Conservation (phyloP, 2,888 invertebrate genomes). For the Andrena bicolor region DNA sequence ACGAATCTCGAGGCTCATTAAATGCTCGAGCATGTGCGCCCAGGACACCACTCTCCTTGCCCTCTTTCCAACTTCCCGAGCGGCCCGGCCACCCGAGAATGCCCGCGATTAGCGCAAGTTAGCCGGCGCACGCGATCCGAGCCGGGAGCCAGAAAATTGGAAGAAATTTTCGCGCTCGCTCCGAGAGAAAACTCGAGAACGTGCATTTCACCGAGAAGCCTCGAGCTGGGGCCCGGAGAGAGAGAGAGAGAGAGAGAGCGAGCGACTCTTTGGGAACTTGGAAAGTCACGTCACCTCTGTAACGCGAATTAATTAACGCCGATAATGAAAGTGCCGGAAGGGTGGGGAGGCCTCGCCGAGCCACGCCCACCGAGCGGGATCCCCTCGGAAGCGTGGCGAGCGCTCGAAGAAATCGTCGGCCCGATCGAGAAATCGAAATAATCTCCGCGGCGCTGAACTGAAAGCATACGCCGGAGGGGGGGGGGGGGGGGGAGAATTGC, state of each 20-base stretch:
- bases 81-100: neutral
- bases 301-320: slow-evolving; percentile 37
- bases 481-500: neutral
- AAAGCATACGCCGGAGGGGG: neutral
- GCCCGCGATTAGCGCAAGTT: too few species aligned
- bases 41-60: slow-evolving; percentile 27
- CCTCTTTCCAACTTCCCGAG: slow-evolving; percentile 30
- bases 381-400: neutral
- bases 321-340: slow-evolving; percentile 8
- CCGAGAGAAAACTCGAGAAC: neutral
- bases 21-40: slow-evolving; percentile 65
- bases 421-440: too few species aligned
- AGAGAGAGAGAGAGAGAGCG: neutral
- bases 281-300: slow-evolving; percentile 27
- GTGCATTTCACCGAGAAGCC: neutral
- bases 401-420: too few species aligned
- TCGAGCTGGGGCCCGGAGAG: neutral
- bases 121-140: neutral
- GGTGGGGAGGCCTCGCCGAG: neutral
- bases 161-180: neutral
- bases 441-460: neutral
- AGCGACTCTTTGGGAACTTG: slow-evolving; percentile 24
- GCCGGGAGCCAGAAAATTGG: neutral
- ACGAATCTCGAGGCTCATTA: slow-evolving; percentile 64
- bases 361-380: slow-evolving; percentile 4